Evolutionary conservation across 1,140 invertebrate genomes (phyloP).

Genomic region (Andrena cerasifolii): DNA sequence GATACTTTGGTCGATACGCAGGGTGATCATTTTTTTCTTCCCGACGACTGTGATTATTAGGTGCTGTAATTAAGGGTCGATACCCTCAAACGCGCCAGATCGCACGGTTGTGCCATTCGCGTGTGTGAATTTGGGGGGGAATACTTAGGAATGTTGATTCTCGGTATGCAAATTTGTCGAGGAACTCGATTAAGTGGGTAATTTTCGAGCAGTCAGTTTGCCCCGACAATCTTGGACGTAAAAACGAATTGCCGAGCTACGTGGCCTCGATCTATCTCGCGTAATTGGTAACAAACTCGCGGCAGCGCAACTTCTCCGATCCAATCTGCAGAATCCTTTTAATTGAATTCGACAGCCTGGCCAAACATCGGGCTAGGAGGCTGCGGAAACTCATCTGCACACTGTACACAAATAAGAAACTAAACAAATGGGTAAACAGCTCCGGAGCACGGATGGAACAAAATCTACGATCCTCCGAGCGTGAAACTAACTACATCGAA

Average conservation of each 20-base stretch:
- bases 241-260: constrained; percentile 14
- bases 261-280: constrained; percentile 22
- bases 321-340: constrained; percentile 39
- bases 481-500: neutral
- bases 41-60: no score
- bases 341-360: constrained; percentile 37
- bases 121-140: neutral
- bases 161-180: neutral
- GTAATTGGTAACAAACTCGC: constrained; percentile 27
- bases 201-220: neutral
- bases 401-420: constrained; percentile 32
- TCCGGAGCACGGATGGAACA: neutral
- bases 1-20: no score
- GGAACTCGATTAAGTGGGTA: constrained; percentile 25
- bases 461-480: neutral
- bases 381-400: constrained; percentile 30
- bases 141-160: neutral
- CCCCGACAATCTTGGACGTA: neutral
- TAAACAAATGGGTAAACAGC: neutral
- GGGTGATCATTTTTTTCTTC: no score
- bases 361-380: neutral
- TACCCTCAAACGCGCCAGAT: no score
- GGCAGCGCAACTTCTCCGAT: neutral
- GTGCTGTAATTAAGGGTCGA: no score
- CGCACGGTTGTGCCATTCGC: no score